A percentile compares a stretch with the other conserved stretches of the same genome.
These are phyloP conservation scores for Branchinecta sandiegonensis DNA, from an alignment of 2,888 invertebrate genomes.

Conservation along the genomic window DNA sequence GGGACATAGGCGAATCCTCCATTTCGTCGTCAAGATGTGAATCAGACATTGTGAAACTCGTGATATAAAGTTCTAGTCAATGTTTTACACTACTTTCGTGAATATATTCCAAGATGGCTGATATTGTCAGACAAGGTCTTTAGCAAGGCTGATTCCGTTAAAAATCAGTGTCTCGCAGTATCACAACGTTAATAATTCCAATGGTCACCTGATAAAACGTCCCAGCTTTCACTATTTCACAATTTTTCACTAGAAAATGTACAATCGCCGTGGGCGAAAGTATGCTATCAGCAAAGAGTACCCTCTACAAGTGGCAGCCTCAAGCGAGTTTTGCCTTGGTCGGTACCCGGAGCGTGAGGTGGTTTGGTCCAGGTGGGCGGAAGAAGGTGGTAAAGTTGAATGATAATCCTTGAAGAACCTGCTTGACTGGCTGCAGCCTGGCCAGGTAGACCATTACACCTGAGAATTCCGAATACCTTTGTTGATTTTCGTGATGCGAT, in stretches of 20 bases:
- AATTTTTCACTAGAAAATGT: background rate
- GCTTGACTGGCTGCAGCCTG: too few relatives aligned
- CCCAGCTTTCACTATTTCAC: conserved; percentile 12
- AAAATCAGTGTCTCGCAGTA: too few relatives aligned
- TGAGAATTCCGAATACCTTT: too few relatives aligned
- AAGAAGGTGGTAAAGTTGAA: background rate
- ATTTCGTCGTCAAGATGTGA: conserved; percentile 1
- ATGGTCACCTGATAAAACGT: background rate
- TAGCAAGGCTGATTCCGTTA: too few relatives aligned
- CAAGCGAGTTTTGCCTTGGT: background rate
- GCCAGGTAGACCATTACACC: too few relatives aligned
- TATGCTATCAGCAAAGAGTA: conserved; percentile 14
- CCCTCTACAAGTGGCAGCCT: conserved; percentile 9
- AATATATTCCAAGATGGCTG: too few relatives aligned
- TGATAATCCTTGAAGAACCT: conserved; percentile 11
- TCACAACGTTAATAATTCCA: background rate
- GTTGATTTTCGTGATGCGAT: too few relatives aligned
- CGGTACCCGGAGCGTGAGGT: background rate
- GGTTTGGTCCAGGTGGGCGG: background rate
- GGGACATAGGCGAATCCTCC: background rate
- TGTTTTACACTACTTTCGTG: too few relatives aligned
- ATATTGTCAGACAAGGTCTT: too few relatives aligned
- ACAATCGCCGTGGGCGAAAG: background rate
- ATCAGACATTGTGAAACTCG: background rate
- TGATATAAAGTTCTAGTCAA: too few relatives aligned